Conservation (phyloP, 92 coral and sea anemone species). For the Phenganax subtilis region DNA sequence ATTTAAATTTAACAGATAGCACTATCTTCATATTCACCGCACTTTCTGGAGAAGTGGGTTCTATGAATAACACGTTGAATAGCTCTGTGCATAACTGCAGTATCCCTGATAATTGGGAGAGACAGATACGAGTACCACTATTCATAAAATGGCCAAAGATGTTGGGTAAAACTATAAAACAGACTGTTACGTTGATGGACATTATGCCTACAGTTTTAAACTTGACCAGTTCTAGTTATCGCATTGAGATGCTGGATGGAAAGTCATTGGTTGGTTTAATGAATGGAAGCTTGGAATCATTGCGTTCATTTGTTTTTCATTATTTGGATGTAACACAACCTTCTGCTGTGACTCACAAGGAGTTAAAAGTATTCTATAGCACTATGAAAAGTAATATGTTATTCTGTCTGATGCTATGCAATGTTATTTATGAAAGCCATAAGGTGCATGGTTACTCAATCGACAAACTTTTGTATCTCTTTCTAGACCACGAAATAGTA, state of each 20-base stretch:
- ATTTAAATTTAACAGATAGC: constrained; percentile 45
- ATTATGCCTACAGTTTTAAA: constrained; percentile 72
- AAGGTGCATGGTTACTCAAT: too few species aligned
- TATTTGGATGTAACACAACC: constrained; percentile 74
- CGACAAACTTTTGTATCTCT: not conserved
- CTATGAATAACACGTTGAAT: not conserved
- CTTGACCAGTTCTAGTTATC: constrained; percentile 55
- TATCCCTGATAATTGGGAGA: constrained; percentile 61
- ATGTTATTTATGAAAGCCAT: too few species aligned
- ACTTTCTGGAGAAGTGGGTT: constrained; percentile 57
- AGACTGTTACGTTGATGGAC: constrained; percentile 66
- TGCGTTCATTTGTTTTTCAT: constrained; percentile 64
- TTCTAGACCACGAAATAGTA: constrained; percentile 51
- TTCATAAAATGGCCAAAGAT: constrained; percentile 61
- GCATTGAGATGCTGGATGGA: constrained; percentile 54
- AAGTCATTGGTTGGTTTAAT: constrained; percentile 62
- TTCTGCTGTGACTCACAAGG: constrained; percentile 63
- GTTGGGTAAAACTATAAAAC: constrained; percentile 49
- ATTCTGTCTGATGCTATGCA: not conserved
- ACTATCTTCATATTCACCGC: constrained; percentile 70
- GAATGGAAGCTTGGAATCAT: constrained; percentile 45
- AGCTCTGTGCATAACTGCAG: constrained; percentile 33
- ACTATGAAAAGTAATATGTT: constrained; percentile 56
- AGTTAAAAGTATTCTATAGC: constrained; percentile 59
- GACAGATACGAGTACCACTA: constrained; percentile 65